A percentile compares a stretch with the other conserved stretches of the same genome.
These are phyloP conservation scores for Oncopodura yosiiana DNA, from an alignment of 1,140 invertebrate species.

Conservation along the genomic window DNA sequence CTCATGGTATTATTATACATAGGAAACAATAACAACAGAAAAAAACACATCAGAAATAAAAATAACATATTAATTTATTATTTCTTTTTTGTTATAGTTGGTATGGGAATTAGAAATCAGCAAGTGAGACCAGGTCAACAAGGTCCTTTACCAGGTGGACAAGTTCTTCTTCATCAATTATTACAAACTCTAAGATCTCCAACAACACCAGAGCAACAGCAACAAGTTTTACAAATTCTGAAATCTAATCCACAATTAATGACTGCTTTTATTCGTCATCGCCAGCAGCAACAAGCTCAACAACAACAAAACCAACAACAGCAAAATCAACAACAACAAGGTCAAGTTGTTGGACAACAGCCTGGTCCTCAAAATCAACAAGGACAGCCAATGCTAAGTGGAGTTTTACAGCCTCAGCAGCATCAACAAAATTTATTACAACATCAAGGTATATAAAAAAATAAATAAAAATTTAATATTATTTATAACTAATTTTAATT, in stretches of 20 bases:
- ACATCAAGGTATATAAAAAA: constrained; percentile 39
- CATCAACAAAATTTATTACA: constrained; percentile 48
- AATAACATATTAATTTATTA: neutral
- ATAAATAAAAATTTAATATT: too few relatives aligned
- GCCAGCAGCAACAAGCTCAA: constrained; percentile 49
- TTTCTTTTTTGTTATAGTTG: constrained; percentile 13
- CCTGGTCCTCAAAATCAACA: constrained; percentile 37
- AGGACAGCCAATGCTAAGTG: constrained; percentile 28
- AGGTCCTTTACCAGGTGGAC: constrained; percentile 43
- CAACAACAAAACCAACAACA: constrained; percentile 41
- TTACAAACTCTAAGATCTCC: constrained; percentile 80
- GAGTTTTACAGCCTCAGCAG: constrained; percentile 28
- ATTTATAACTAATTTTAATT: constrained; percentile 38
- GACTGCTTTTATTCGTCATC: constrained; percentile 91
- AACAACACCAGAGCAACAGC: constrained; percentile 81
- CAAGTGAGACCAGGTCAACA: constrained; percentile 27
- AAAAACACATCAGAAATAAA: neutral
- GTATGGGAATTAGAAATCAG: constrained; percentile 17
- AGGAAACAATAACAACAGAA: neutral
- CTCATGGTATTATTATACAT: too few relatives aligned
- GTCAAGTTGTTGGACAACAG: constrained; percentile 46
- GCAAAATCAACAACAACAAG: constrained; percentile 42
- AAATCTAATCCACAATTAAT: constrained; percentile 91
- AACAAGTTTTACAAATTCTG: constrained; percentile 82
- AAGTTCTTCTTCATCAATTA: constrained; percentile 70